Evolutionary conservation across 2,888 invertebrate genomes (phyloP), one percentile per base, ranked within the genome.

Genomic region (Epistrophe eligans): DNA sequence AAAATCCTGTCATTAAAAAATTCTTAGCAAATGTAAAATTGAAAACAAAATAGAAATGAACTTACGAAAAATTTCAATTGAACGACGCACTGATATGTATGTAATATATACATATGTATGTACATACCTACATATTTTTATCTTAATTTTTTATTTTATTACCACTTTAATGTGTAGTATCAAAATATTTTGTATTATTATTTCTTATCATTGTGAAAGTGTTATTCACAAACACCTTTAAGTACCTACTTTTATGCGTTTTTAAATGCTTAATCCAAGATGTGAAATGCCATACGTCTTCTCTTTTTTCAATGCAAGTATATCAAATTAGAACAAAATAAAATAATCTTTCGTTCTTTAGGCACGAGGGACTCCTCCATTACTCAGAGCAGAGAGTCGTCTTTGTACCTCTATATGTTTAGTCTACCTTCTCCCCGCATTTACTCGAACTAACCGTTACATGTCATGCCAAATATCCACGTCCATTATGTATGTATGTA

Each of bases 291-390:
- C 55, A 70, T 55, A 55, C 70, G 70, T 70, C 28, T 50, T n/a
- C 15, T 55, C 15, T 52, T 15, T 70, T 8, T 70, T 35, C 40
- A 13, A 70, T 52, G 40, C 80, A 74, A 52, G 28, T 45, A 64
- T 43, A 74, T 60, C 67, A 74, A 62, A 60, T 74, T 67, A 67
- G 52, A 80, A 67, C 60, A 50, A 67, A 50, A 80, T 45, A 66
- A 55, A 19, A 67, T 35, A 24, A 80, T 67, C 43, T 52, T 6
- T n/a, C 8, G 13, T 45, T 52, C 11, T 40, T 35, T 67, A 77
- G 57, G 48, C 67, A 15, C 38, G 55, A 57, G 70, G 73, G 60
- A 81, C 81, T 81, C 81, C 77, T 81, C 77, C 77, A 81, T 64
- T 81, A 71, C 62, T 70, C 70, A 70, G 45, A 48, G 45, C 45